A percentile compares a stretch with the other conserved stretches of the same genome.
phyloP scores from a whole-genome alignment of 2,797 vertebrate genomes.

The Etheostoma perlongum region DNA sequence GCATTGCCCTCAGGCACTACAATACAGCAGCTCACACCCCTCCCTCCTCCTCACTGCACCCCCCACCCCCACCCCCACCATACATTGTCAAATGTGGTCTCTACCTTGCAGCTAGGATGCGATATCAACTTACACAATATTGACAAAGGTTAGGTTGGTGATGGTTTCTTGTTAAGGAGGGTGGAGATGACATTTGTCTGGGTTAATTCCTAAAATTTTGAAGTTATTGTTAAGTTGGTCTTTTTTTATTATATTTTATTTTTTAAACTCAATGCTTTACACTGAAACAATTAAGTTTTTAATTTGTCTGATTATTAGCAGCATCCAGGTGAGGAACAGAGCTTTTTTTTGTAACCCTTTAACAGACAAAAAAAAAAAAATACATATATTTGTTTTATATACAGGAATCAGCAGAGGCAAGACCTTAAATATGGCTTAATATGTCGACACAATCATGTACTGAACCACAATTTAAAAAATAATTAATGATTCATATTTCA shows the following conservation, averaged over 20 bases:
- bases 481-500: background rate
- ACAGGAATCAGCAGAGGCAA: background rate
- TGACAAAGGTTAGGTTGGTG: conserved; percentile 57
- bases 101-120: conserved; percentile 76
- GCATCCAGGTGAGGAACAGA: conserved; percentile 5
- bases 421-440: background rate
- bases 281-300: background rate
- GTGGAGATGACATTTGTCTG: background rate
- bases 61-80: conserved; percentile 52
- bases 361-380: background rate
- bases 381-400: too few species aligned
- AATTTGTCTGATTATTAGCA: background rate
- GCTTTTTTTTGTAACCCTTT: background rate
- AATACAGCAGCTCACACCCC: conserved; percentile 79
- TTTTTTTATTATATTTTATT: background rate
- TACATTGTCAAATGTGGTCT: conserved; percentile 75
- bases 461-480: background rate
- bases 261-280: background rate
- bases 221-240: background rate
- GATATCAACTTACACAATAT: conserved; percentile 67
- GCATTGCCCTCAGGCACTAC: conserved; percentile 90
- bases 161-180: conserved; percentile 18
- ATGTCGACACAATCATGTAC: background rate
- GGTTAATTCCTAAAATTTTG: background rate
- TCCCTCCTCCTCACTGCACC: conserved; percentile 47